phyloP scores from a whole-genome alignment of 2,888 invertebrate species.

The Stenodera caucasica region DNA sequence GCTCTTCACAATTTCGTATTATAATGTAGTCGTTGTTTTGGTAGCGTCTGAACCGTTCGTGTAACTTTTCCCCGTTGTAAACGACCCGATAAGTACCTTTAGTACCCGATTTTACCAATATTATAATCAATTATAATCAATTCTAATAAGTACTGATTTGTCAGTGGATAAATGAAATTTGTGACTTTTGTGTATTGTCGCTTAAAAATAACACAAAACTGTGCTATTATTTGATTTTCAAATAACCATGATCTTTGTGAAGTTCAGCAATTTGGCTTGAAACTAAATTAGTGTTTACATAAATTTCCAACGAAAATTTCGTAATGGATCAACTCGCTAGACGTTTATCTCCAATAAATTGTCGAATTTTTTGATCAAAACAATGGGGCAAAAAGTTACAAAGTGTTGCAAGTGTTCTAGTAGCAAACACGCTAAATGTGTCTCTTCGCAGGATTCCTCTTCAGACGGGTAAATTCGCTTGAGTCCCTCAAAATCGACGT shows the following conservation, averaged over 20 bases:
- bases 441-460: constrained; percentile 40
- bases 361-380: neutral
- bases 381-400: constrained; percentile 55
- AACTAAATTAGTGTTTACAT: neutral
- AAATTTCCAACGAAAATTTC: neutral
- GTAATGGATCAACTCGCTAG: neutral
- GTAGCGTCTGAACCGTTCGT: constrained; percentile 35
- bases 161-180: too few species aligned
- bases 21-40: constrained; percentile 46
- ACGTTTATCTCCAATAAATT: neutral
- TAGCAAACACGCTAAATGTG: constrained; percentile 44
- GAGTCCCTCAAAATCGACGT: too few species aligned
- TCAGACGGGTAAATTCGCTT: constrained; percentile 43
- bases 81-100: constrained; percentile 14
- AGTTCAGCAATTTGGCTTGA: constrained; percentile 30
- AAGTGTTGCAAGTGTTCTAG: constrained; percentile 55
- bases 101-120: constrained; percentile 10
- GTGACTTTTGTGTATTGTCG: too few species aligned
- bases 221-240: constrained; percentile 19
- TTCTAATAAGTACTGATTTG: too few species aligned
- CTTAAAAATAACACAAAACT: constrained; percentile 14
- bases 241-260: constrained; percentile 15
- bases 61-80: constrained; percentile 28
- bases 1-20: constrained; percentile 32
- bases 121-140: too few species aligned